Evolutionary conservation across 2,113 vertebrate genomes (phyloP).

Genomic region (Myrmecophaga tridactyla): DNA sequence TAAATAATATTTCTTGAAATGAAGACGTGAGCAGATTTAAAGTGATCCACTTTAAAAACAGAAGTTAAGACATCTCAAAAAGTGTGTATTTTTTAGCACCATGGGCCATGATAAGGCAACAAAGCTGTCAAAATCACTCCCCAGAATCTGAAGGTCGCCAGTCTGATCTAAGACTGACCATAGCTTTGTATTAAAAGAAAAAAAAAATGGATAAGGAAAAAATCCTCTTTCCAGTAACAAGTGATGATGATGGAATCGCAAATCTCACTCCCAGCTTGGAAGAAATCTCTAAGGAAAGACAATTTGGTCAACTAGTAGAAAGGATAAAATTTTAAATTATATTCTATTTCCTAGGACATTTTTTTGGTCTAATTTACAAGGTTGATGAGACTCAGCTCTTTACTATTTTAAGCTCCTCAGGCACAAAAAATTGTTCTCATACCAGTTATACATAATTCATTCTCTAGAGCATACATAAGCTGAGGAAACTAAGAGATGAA

Average conservation of each 20-base stretch:
- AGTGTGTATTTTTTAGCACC: neutral
- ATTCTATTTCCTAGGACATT: conserved; percentile 1
- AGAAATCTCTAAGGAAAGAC: neutral
- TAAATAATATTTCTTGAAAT: neutral
- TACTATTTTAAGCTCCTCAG: conserved; percentile 44
- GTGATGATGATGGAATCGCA: neutral
- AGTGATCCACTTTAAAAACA: neutral
- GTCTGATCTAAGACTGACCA: neutral
- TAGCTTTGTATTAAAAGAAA: neutral
- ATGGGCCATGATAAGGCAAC: neutral
- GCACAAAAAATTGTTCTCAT: neutral
- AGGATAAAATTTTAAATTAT: neutral
- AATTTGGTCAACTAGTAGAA: neutral
- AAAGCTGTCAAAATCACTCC: neutral
- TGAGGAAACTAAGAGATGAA: conserved; percentile 16
- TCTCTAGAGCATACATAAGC: conserved; percentile 9
- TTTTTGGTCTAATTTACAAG: conserved; percentile 28
- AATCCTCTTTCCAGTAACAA: neutral
- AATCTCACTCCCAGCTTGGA: neutral
- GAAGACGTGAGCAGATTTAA: neutral
- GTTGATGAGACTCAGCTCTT: conserved; percentile 16
- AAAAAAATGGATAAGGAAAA: neutral
- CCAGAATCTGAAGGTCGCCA: neutral
- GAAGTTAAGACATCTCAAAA: neutral
- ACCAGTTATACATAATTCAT: conserved; percentile 52